Percentiles rank a stretch among this genome's conserved stretches.
phyloP scores from a whole-genome alignment of 2,113 vertebrate species.

The Pachycephala philippinensis region DNA sequence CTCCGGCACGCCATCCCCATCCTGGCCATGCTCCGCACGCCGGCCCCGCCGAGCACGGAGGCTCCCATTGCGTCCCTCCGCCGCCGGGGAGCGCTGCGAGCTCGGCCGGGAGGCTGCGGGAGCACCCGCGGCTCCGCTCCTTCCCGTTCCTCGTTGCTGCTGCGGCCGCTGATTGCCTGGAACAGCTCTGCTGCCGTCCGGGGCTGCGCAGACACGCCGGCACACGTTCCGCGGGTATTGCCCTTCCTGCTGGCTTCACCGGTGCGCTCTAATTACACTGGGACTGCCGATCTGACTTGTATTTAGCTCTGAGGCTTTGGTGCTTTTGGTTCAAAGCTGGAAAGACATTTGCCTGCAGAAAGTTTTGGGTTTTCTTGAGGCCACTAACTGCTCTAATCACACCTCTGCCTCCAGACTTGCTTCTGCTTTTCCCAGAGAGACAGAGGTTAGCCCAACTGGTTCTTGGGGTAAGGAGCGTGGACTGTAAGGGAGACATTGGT shows the following conservation, averaged over 20 bases:
- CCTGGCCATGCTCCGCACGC: background rate
- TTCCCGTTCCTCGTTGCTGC: fast-evolving
- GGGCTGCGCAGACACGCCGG: fast-evolving
- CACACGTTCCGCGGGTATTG: fast-evolving
- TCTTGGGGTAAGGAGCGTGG: fast-evolving
- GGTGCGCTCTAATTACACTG: fast-evolving
- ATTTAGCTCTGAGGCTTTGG: background rate
- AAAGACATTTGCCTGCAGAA: background rate
- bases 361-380: background rate
- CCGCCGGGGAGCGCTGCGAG: background rate
- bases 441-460: fast-evolving
- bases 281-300: fast-evolving
- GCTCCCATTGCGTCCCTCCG: background rate
- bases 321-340: background rate
- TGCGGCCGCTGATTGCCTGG: fast-evolving
- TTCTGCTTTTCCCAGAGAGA: background rate
- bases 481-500: fast-evolving
- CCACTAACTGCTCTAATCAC: background rate
- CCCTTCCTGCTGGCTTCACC: background rate
- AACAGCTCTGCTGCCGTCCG: fast-evolving
- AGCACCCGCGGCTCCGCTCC: background rate
- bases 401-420: background rate
- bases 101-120: background rate
- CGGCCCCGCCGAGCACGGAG: no score
- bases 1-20: background rate